Base-by-base conservation (phyloP, 2,113 vertebrate genomes). In the Argyrosomus japonicus region DNA sequence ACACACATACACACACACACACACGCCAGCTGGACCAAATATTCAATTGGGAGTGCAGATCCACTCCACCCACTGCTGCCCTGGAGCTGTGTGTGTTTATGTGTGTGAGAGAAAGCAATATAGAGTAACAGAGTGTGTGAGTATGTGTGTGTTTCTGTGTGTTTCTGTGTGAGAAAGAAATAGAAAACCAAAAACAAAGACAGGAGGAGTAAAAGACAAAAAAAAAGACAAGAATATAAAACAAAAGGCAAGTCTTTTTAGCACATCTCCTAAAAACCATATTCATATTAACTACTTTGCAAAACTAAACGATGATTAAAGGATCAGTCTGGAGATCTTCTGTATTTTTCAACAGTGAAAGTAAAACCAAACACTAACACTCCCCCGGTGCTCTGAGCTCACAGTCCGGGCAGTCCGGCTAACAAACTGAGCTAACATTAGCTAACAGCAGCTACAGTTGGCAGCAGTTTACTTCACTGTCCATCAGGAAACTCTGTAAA, bases 1-100 rank as follows among this genome's bases (percentile, higher is more conserved):
- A 72, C 82, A 81, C 60, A 83, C 50, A 80, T 75, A 80, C 50
- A 75, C 69, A 85, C 71, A 75, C 80, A 84, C 86, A 82, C 48
- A 67, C 65, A 82, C 51, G 81, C 92, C 93, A 95, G 94, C 93
- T 95, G 94, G 93, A 93, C 91, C 88, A 93, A 90, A 93, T 92
- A 94, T 93, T 93, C 91, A 91, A 87, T 84, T 90, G 91, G 89
- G 86, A 92, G 80, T 88, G 77, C 40, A 84, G 75, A 88, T 91
- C 78, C 80, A 69, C 82, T 93, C 82, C 87, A 82, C 77, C 85
- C 87, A 86, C 81, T 77, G 85, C 81, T 88, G 92, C 88, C 91
- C 83, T 71, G 87, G 81, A 91, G 89, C 91, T 88, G 83, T 74
- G 79, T 86, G 89, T 71, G 65, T 69, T 29, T 54, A 1, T 36